Base-by-base conservation (phyloP, 2,888 invertebrate genomes). In the Eristalinus aeneus region DNA sequence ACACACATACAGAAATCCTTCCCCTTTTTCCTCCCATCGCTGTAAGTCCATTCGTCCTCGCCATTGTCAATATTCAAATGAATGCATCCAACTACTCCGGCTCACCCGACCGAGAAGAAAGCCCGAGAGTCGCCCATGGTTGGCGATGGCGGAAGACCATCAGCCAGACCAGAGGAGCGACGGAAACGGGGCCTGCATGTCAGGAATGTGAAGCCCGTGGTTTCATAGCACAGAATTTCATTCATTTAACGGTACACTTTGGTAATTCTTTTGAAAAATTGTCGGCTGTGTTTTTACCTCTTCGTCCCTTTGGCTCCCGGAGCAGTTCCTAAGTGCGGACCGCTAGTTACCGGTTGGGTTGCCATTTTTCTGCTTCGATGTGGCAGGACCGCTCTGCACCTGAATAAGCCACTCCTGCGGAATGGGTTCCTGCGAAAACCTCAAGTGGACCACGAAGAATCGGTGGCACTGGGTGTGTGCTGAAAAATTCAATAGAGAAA, bases 51-150 rank as follows among this genome's bases (percentile, higher is more conserved):
- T 69, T n/a, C 53, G 8, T 36, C 27, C 68, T 8, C 20, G 22
- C 31, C 46, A 56, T 36, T 71, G 71, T 78, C 71, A 71, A 78
- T 71, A 78, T 78, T 36, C 71, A 78, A 71, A 78, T 78, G 64
- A 64, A 71, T 71, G 53, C 71, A 36, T 56, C 32, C 71, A 32
- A 16, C 16, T 16, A 16, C 46, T 16, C 75, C 23, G 5, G 22
- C 2, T 8, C 23, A 12, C 31, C 36, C 53, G 36, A 31, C 69
- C 54, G 61, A 61, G 34, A 39, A 46, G 64, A 68, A 76, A 69
- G 2, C 20, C 46, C 61, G 22, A 12, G 16, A 68, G 31, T 68
- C 54, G 12, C 65, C 65, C 16, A 54, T 2, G 16, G 32, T 3
- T 27, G 27, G 27, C 39, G 27, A 2, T 34, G 16, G 36, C 54